A percentile compares a stretch with the other conserved stretches of the same genome.
Conservation (phyloP, 2,888 invertebrate species). For the Cephus spinipes region DNA sequence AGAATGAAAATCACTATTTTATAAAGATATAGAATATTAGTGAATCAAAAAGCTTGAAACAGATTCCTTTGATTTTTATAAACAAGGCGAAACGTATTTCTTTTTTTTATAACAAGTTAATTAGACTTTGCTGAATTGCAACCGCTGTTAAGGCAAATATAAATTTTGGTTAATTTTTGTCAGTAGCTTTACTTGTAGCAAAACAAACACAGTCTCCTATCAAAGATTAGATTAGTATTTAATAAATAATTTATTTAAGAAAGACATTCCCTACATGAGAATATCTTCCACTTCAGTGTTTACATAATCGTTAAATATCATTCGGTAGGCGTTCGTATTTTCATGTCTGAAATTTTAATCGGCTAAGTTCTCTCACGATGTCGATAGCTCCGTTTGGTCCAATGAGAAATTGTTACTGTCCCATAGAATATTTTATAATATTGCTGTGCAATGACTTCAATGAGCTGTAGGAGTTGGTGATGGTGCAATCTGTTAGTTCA, state of each 20-base stretch:
- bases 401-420: not conserved
- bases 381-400: not conserved
- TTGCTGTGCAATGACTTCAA: too few species aligned
- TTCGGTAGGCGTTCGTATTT: not conserved
- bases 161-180: not conserved
- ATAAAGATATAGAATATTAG: not conserved
- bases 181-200: not conserved
- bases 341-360: not conserved
- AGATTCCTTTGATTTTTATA: not conserved
- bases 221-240: not conserved
- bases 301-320: not conserved
- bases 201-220: not conserved
- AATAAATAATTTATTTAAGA: not conserved
- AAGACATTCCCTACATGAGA: not conserved
- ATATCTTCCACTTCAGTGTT: not conserved
- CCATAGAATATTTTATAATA: too few species aligned
- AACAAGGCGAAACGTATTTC: not conserved
- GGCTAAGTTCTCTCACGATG: not conserved
- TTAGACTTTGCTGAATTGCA: conserved; percentile 63
- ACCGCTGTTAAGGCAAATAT: conserved; percentile 61
- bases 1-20: not conserved
- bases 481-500: too few species aligned
- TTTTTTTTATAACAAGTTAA: conserved; percentile 19
- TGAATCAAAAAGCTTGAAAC: not conserved
- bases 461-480: too few species aligned